These are phyloP conservation scores for Sebastolobus alascanus DNA, from an alignment of 2,797 vertebrate species.

Conservation along the genomic window DNA sequence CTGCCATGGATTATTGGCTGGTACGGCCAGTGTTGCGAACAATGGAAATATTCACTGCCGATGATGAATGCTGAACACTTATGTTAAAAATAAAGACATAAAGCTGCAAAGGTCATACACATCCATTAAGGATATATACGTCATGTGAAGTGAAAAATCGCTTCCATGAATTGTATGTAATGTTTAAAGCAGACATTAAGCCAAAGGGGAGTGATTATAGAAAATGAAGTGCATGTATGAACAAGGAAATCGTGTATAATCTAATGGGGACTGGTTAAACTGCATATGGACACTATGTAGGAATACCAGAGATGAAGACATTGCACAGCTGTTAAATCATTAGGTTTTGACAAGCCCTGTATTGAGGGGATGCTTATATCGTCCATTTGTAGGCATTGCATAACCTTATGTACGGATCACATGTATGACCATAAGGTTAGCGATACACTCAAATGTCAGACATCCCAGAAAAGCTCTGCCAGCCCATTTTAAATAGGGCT, in stretches of 20 bases:
- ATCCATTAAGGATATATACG: conserved; percentile 9
- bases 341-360: conserved; percentile 8
- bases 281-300: not conserved
- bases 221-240: conserved; percentile 6
- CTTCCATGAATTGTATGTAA: not conserved
- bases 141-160: conserved; percentile 18
- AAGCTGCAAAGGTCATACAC: conserved; percentile 31
- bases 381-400: conserved; percentile 20
- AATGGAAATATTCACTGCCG: conserved; percentile 35
- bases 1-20: conserved; percentile 64
- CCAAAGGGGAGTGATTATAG: not conserved
- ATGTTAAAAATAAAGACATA: conserved; percentile 31
- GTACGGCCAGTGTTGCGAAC: conserved; percentile 41
- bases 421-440: conserved; percentile 39
- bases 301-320: not conserved
- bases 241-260: conserved; percentile 2
- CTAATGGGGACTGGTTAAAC: conserved; percentile 1
- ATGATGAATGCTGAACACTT: conserved; percentile 42
- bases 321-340: conserved; percentile 11
- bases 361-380: not conserved
- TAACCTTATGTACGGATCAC: conserved; percentile 24
- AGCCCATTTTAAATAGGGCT: conserved; percentile 58
- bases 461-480: conserved; percentile 38
- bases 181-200: conserved; percentile 13
- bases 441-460: conserved; percentile 66